phyloP scores from a whole-genome alignment of 2,797 vertebrate species.

The Tauraco hartlaubi region DNA sequence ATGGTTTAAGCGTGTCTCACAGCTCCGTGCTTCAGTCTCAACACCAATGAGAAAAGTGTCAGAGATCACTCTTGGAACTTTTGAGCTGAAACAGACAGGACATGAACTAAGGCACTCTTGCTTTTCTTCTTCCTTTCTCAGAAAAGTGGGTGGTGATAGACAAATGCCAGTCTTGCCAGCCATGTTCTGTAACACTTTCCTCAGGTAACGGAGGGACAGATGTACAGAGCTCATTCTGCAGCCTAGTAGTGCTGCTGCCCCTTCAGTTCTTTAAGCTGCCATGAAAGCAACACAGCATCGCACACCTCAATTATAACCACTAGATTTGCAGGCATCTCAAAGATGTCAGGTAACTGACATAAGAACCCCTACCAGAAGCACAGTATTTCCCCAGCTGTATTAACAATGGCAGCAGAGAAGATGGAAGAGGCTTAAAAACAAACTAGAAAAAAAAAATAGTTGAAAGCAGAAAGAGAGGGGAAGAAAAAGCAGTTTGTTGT shows the following conservation, averaged over 20 bases:
- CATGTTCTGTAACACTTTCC: neutral
- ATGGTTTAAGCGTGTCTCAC: neutral
- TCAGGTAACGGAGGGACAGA: neutral
- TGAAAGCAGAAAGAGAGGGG: neutral
- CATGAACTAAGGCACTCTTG: neutral
- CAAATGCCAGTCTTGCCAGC: neutral
- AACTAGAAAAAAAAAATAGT: neutral
- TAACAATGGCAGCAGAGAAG: neutral
- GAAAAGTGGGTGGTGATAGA: neutral
- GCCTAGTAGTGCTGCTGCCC: neutral
- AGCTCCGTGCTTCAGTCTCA: neutral
- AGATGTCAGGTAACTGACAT: fast-evolving
- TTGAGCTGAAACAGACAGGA: neutral
- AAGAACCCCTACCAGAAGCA: neutral
- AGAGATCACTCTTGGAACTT: neutral
- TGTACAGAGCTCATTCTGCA: neutral
- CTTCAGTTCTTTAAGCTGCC: neutral
- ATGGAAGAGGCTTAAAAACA: neutral
- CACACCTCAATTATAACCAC: neutral
- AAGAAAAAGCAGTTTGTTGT: neutral
- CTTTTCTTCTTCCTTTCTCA: neutral
- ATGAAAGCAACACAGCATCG: neutral
- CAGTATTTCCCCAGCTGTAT: neutral
- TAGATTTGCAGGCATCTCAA: neutral
- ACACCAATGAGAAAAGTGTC: neutral